Percentiles rank a stretch among this genome's conserved stretches.
phyloP scores from a whole-genome alignment of 2,797 vertebrate genomes.

The Hephaestus fuliginosus region DNA sequence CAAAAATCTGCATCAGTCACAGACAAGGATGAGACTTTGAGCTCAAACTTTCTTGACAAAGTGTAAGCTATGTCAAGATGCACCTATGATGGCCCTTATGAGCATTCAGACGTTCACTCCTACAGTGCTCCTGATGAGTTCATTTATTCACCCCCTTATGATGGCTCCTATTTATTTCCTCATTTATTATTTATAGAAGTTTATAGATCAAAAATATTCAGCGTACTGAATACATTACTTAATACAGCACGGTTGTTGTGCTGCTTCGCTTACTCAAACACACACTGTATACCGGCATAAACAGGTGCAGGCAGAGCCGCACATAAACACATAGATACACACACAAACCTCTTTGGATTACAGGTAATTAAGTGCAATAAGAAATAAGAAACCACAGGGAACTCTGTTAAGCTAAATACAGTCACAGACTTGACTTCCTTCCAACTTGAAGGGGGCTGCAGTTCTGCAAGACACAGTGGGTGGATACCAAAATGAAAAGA shows the following conservation, averaged over 20 bases:
- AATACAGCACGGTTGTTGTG: conserved; percentile 4
- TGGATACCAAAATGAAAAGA: conserved; percentile 70
- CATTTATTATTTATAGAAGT: conserved; percentile 8
- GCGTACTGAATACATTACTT: not conserved
- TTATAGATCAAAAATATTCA: conserved; percentile 17
- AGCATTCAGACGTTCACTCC: conserved; percentile 15
- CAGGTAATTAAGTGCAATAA: conserved; percentile 53
- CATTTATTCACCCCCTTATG: not conserved
- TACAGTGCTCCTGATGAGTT: conserved; percentile 9
- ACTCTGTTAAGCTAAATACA: conserved; percentile 58
- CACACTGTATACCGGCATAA: not conserved
- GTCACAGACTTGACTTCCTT: conserved; percentile 70
- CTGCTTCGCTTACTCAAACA: conserved; percentile 11
- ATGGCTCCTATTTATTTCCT: conserved; percentile 12
- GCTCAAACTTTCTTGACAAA: conserved; percentile 7
- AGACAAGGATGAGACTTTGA: not conserved
- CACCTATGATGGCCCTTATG: not conserved
- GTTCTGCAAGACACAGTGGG: conserved; percentile 73
- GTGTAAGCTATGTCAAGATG: not conserved
- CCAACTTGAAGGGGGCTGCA: conserved; percentile 71
- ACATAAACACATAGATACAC: conserved; percentile 2
- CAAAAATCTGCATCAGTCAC: conserved; percentile 4
- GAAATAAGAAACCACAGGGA: conserved; percentile 45
- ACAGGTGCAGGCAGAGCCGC: conserved; percentile 20
- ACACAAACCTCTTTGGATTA: conserved; percentile 41